Evolutionary conservation across 2,797 vertebrate species (phyloP), one percentile per base, ranked within the genome.

Genomic region (Parotocinclus haroldoi): DNA sequence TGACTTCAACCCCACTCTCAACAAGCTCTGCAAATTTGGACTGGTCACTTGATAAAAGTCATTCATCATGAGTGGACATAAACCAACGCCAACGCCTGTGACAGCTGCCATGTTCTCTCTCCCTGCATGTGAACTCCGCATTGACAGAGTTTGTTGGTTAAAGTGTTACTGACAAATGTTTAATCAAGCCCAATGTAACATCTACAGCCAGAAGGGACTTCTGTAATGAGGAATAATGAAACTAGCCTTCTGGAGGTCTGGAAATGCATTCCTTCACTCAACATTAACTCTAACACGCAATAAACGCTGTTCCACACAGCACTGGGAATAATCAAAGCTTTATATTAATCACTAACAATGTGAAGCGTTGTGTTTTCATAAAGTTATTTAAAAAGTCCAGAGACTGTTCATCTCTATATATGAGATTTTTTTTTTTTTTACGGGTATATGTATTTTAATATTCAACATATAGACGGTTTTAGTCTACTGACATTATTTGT

Each of bases 111-210:
- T 73, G 69, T 75, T 74, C 75, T 72, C 72, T 57, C 65, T 65
- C n/a, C 48, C 60, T 72, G 72, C 57, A 65, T 69, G 59, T 63
- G 64, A 73, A 70, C 59, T 62, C 39, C 66, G 52, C 45, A 70
- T 39, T 75, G 74, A 79, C 75, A 73, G 72, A 75, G 72, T 74
- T 63, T 64, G 66, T 70, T 72, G 69, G 73, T 67, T 73, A 70
- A 73, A 78, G 69, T 75, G 76, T 78, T 69, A 78, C 74, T 75
- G 76, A 78, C 77, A 70, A 68, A 74, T 70, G 74, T 75, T 79
- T 76, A 78, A 78, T 78, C 76, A 78, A 78, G 55, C 76, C 46
- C 59, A 77, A 74, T 76, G 69, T 59, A 76, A 79, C 77, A 77
- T 76, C 77, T 70, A 79, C 75, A 79, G 67, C 75, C 77, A 76